Evolutionary conservation across 2,797 vertebrate genomes (phyloP).

Genomic region (Pygocentrus nattereri): DNA sequence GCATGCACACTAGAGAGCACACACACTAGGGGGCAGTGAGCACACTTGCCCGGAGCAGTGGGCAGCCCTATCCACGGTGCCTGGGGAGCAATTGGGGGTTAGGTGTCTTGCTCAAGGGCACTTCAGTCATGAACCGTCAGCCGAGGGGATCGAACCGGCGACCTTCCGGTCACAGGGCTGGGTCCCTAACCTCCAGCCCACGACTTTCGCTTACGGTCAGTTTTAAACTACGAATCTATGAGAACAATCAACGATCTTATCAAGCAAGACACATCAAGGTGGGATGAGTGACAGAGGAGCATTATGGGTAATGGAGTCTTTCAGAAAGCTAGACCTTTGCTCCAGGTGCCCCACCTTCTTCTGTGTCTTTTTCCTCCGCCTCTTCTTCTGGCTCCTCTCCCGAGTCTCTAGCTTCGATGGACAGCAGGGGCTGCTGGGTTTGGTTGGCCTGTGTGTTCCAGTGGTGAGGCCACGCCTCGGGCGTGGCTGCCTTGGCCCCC

Average conservation of each 20-base stretch:
- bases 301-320: conserved; percentile 25
- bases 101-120: too few relatives aligned
- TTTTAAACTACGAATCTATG: not conserved
- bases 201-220: not conserved
- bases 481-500: conserved; percentile 63
- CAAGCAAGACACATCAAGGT: not conserved
- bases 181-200: too few relatives aligned
- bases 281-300: conserved; percentile 24
- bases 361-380: conserved; percentile 73
- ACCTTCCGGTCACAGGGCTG: too few relatives aligned
- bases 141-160: too few relatives aligned
- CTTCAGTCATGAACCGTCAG: too few relatives aligned
- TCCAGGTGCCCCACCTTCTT: conserved; percentile 77
- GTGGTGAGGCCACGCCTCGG: conserved; percentile 69
- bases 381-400: conserved; percentile 64
- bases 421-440: conserved; percentile 67
- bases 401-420: conserved; percentile 64
- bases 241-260: not conserved
- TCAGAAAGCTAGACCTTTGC: conserved; percentile 20
- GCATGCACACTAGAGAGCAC: too few relatives aligned
- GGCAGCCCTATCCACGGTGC: too few relatives aligned
- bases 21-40: too few relatives aligned
- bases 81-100: too few relatives aligned
- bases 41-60: too few relatives aligned
- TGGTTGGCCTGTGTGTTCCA: conserved; percentile 62